A percentile compares a stretch with the other conserved stretches of the same genome.
Conservation (phyloP, 1,140 invertebrate genomes). For the Nymphalis io region DNA sequence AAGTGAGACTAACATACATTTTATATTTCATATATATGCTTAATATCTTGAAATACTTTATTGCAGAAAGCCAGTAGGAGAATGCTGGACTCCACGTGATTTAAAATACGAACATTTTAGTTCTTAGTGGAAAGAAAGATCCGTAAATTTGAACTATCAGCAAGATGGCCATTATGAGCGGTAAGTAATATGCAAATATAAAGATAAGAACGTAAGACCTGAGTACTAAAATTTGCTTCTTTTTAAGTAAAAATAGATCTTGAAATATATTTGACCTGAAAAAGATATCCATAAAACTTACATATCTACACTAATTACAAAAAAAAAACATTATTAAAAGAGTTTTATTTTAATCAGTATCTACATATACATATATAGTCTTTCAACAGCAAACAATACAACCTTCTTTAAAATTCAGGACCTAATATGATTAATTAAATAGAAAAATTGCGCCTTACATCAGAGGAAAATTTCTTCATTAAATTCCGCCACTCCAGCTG, state of each 20-base stretch:
- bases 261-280: too few relatives aligned
- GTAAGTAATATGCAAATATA: constrained; percentile 13
- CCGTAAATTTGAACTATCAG: not conserved
- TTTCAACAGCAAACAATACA: not conserved
- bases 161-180: constrained; percentile 24
- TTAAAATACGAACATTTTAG: not conserved
- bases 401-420: not conserved
- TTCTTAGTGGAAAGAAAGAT: not conserved
- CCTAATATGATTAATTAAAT: not conserved
- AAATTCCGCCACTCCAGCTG: constrained; percentile 17
- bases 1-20: too few relatives aligned
- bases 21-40: too few relatives aligned
- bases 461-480: constrained; percentile 20
- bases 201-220: too few relatives aligned
- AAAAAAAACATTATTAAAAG: too few relatives aligned
- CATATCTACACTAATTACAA: too few relatives aligned
- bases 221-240: too few relatives aligned
- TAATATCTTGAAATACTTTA: not conserved
- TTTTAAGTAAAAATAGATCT: too few relatives aligned
- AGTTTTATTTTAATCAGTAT: too few relatives aligned
- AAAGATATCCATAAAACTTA: too few relatives aligned
- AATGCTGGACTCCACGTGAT: constrained; percentile 3
- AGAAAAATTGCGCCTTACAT: not conserved
- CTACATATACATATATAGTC: too few relatives aligned
- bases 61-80: not conserved